phyloP scores from a whole-genome alignment of 2,888 invertebrate genomes.

The Altica lythri region DNA sequence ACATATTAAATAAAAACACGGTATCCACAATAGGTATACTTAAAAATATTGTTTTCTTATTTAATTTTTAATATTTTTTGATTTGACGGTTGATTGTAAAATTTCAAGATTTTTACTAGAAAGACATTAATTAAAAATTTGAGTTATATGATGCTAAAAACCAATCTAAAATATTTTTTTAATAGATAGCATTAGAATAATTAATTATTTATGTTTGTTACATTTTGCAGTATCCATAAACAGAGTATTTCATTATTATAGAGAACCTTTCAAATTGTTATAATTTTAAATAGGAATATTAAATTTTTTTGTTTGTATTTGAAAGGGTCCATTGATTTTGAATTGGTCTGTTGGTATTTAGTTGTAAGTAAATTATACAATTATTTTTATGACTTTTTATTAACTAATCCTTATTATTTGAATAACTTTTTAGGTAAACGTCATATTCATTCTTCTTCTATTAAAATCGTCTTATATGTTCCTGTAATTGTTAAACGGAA shows the following conservation, averaged over 20 bases:
- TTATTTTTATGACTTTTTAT: too few relatives aligned
- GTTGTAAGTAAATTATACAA: slow-evolving; percentile 25
- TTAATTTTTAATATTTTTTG: too few relatives aligned
- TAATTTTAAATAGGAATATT: not conserved
- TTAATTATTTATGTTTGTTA: slow-evolving; percentile 38
- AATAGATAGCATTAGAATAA: slow-evolving; percentile 37
- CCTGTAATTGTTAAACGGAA: too few relatives aligned
- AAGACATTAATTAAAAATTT: not conserved
- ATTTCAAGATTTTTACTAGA: slow-evolving; percentile 15
- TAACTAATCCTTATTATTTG: too few relatives aligned
- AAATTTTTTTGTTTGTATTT: slow-evolving; percentile 1
- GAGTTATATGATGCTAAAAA: not conserved
- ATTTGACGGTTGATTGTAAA: too few relatives aligned
- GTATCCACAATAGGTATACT: too few relatives aligned
- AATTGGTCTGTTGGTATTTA: slow-evolving; percentile 22
- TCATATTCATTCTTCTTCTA: too few relatives aligned
- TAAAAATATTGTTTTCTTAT: too few relatives aligned
- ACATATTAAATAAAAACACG: too few relatives aligned
- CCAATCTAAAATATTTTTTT: slow-evolving; percentile 33
- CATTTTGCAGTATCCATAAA: slow-evolving; percentile 33
- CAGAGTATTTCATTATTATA: slow-evolving; percentile 21
- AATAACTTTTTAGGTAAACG: too few relatives aligned
- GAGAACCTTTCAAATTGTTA: slow-evolving; percentile 11
- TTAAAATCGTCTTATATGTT: too few relatives aligned
- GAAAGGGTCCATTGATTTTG: slow-evolving; percentile 14